A percentile compares a stretch with the other conserved stretches of the same genome.
phyloP scores from a whole-genome alignment of 2,113 vertebrate species.

The Grus americana region DNA sequence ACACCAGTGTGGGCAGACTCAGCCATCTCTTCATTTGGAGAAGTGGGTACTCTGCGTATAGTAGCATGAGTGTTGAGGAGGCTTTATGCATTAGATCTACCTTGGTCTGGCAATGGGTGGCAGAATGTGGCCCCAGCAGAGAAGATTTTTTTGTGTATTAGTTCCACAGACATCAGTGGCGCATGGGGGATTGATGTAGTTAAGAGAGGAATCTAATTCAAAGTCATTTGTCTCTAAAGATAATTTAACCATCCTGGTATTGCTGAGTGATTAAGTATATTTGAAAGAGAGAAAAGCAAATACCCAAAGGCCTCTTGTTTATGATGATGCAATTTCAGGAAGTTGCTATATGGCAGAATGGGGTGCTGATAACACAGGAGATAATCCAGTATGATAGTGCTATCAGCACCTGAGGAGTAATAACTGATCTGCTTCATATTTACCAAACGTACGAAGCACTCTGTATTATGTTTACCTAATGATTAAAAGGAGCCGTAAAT shows the following conservation, averaged over 20 bases:
- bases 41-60: rapidly evolving
- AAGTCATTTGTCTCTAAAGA: conserved; percentile 30
- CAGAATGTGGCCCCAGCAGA: neutral
- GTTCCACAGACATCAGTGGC: neutral
- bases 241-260: neutral
- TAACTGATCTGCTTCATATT: neutral
- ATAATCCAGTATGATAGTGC: neutral
- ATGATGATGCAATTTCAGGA: neutral
- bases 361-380: neutral
- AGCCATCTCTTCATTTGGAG: neutral
- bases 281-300: conserved; percentile 41
- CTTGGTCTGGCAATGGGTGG: neutral
- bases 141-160: neutral
- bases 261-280: neutral
- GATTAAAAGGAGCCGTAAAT: conserved; percentile 19
- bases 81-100: neutral
- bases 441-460: conserved; percentile 3
- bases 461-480: conserved; percentile 14
- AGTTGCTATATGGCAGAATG: neutral
- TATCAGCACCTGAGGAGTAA: conserved; percentile 19
- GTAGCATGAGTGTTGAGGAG: rapidly evolving
- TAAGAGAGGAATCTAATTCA: conserved; percentile 5
- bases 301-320: conserved; percentile 7
- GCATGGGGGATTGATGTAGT: neutral
- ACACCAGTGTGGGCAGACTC: neutral